Conservation (phyloP, 2,113 vertebrate genomes). For the Sciurus niger region DNA sequence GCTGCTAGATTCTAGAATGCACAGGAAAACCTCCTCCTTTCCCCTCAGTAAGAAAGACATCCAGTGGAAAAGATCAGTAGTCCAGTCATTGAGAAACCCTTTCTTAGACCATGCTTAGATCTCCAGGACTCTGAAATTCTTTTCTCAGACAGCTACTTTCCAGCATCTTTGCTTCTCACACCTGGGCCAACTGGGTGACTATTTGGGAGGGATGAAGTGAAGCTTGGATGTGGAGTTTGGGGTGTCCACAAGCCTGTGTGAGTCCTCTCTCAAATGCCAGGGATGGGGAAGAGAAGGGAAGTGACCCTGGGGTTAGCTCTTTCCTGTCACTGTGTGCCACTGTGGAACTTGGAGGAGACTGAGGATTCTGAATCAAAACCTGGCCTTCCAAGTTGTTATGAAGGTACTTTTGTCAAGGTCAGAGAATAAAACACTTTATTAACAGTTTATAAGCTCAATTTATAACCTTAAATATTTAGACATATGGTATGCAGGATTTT, state of each 20-base stretch:
- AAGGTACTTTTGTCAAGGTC: not conserved
- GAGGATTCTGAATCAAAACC: not conserved
- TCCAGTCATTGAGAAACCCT: not conserved
- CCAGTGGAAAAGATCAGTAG: not conserved
- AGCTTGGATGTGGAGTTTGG: not conserved
- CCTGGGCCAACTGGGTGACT: not conserved
- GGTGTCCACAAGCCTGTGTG: not conserved
- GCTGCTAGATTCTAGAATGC: not conserved
- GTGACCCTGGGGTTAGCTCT: not conserved
- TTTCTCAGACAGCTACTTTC: not conserved
- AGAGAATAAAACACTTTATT: not conserved
- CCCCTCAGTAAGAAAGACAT: not conserved
- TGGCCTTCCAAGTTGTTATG: not conserved
- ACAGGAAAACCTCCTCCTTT: too few species aligned
- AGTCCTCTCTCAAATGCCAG: not conserved
- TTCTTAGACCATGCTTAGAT: not conserved
- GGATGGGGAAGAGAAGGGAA: too few species aligned
- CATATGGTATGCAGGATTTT: not conserved
- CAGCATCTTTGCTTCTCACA: not conserved
- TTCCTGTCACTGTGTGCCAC: accelerated
- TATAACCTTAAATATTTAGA: not conserved
- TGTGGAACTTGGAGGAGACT: not conserved
- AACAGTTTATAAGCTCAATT: not conserved
- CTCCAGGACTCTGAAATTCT: not conserved
- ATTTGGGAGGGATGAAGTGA: not conserved